Base-by-base conservation (phyloP, 2,113 vertebrate species). In the Nannobrachium achirus region DNA sequence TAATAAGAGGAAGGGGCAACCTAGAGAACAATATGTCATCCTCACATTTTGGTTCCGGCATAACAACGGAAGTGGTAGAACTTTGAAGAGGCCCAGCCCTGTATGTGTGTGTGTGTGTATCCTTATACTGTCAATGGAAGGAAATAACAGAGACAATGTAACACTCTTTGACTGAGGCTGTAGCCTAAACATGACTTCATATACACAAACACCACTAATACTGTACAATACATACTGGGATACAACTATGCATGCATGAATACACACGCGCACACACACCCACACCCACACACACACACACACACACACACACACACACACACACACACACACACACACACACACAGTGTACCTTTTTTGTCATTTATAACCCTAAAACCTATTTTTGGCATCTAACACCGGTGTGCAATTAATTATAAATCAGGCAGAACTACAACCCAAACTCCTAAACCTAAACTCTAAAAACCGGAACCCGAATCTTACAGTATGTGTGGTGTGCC, bases 81-180 rank as follows among this genome's bases (percentile, higher is more conserved):
- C 41, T 53, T 53, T 33, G 49, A 61, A 20, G 55, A 53, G 68
- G 48, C 48, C 49, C 19, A 45, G 20, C 8, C 44, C 44, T 46
- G 20, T 58, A 38, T 51, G 46, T 67, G 39, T 63, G 44, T 66
- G 50, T 57, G 7, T 10, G 50, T 52, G 50, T 52, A 59, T 74
- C 80, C 72, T 64, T 69, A 48, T 40, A 76, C 62, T 69, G 76
- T 83, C 65, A 82, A 78, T 68, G 68, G 56, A 6, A 10, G 84
- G 78, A 90, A 89, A 87, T 86, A 71, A 88, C 78, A 61, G 63
- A 72, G 81, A 88, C 78, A 81, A 69, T 83, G 66, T 80, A 71
- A 71, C 82, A 76, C 79, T 33, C 25, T 74, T 56, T 57, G 73
- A 66, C 46, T 75, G 41, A 74, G 77, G 64, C 62, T 64, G 41